phyloP scores from a whole-genome alignment of 2,113 vertebrate species.

The Solea senegalensis region DNA sequence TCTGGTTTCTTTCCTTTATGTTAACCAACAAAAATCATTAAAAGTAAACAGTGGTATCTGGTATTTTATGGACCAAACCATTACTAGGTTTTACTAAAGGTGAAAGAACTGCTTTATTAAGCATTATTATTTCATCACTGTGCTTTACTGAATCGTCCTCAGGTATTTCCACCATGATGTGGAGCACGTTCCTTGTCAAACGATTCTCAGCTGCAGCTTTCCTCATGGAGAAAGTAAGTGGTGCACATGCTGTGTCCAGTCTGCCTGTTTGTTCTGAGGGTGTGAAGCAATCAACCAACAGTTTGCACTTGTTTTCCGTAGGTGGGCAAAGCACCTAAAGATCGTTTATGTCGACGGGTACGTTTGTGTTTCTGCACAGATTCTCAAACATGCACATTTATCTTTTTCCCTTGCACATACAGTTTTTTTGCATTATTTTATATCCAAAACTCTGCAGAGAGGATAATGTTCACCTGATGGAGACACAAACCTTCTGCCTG shows the following conservation, averaged over 20 bases:
- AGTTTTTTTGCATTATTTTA: no score
- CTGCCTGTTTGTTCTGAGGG: background rate
- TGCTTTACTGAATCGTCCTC: constrained; percentile 4
- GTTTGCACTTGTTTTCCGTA: constrained; percentile 43
- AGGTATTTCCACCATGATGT: constrained; percentile 97
- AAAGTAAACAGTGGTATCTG: no score
- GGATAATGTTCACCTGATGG: no score
- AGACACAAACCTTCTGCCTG: background rate
- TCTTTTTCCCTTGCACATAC: no score
- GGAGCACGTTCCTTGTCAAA: constrained; percentile 96
- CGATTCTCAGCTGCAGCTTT: constrained; percentile 92
- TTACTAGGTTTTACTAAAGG: no score
- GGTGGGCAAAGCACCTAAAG: constrained; percentile 98
- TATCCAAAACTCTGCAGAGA: no score
- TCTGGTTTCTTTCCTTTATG: no score
- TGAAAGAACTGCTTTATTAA: no score
- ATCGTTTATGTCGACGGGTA: constrained; percentile 93
- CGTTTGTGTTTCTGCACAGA: constrained; percentile 45
- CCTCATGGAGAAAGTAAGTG: constrained; percentile 92
- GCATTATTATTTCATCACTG: no score
- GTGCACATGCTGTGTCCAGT: background rate
- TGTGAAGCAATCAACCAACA: background rate
- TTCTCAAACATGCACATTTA: background rate
- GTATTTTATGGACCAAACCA: no score
- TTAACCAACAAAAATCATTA: no score